Percentiles rank a stretch among this genome's conserved stretches.
Evolutionary conservation across 2,113 vertebrate species (phyloP).

Genomic region (Kryptolebias marmoratus): DNA sequence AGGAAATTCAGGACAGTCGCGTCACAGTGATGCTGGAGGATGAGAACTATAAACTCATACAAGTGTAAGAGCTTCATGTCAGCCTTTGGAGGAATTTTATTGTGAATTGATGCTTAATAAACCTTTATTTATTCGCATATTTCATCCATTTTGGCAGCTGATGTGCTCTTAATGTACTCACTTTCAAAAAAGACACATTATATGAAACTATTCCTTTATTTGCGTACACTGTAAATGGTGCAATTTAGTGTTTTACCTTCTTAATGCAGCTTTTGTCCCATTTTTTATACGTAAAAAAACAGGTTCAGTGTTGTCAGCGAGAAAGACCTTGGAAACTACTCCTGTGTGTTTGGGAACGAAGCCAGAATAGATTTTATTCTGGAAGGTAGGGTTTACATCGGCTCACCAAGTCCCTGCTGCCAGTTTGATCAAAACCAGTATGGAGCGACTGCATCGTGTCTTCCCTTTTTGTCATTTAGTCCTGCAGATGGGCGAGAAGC

Average conservation of each 20-base stretch:
- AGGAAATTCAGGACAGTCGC: conserved; percentile 49
- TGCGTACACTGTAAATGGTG: background rate
- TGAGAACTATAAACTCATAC: conserved; percentile 59
- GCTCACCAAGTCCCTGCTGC: background rate
- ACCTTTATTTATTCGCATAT: no score
- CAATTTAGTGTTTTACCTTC: background rate
- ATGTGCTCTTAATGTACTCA: no score
- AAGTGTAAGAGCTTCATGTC: conserved; percentile 50
- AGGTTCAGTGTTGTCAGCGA: conserved; percentile 69
- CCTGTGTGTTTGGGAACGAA: conserved; percentile 70
- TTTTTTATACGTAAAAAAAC: background rate
- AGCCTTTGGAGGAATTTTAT: background rate
- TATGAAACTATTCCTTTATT: no score
- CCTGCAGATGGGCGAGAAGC: conserved; percentile 64
- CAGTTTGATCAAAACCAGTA: background rate
- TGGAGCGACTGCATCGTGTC: no score
- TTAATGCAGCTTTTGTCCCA: no score
- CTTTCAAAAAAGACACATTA: no score
- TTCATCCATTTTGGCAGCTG: no score
- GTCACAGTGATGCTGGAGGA: conserved; percentile 47
- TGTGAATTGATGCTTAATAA: background rate
- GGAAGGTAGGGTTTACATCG: conserved; percentile 58
- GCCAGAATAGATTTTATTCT: conserved; percentile 68
- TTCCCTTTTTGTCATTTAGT: conserved; percentile 28
- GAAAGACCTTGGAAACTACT: conserved; percentile 72